Evolutionary conservation across 2,113 vertebrate species (phyloP).

Genomic region (Colinus virginianus): DNA sequence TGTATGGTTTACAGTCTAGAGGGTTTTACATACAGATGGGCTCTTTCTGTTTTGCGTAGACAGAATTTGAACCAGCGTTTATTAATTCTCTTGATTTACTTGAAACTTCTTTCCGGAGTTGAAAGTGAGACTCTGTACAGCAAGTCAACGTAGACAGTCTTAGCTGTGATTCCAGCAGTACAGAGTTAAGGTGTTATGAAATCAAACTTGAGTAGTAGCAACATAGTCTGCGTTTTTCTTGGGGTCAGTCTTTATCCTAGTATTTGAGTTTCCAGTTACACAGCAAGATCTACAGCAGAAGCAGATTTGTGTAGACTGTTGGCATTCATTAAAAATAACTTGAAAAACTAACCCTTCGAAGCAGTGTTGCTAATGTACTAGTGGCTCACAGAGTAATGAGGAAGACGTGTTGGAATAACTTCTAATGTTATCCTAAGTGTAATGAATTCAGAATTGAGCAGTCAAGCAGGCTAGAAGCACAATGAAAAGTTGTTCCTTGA

Average conservation of each 20-base stretch:
- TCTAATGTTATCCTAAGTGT: neutral
- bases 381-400: neutral
- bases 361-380: neutral
- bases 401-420: neutral
- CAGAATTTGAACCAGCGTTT: neutral
- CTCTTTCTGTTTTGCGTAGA: neutral
- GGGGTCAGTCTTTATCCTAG: neutral
- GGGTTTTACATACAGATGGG: neutral
- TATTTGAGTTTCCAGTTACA: neutral
- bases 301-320: neutral
- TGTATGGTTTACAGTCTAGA: neutral
- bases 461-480: neutral
- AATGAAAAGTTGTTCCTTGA: neutral
- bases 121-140: neutral
- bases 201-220: neutral
- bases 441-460: neutral
- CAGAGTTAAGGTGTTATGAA: neutral
- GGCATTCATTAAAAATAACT: neutral
- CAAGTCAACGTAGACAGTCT: neutral
- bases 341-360: neutral
- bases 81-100: neutral
- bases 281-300: neutral
- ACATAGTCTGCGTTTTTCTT: neutral
- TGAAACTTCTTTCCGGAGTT: neutral
- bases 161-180: neutral